phyloP scores from a whole-genome alignment of 2,797 vertebrate genomes.

The Sebastes vulpes region DNA sequence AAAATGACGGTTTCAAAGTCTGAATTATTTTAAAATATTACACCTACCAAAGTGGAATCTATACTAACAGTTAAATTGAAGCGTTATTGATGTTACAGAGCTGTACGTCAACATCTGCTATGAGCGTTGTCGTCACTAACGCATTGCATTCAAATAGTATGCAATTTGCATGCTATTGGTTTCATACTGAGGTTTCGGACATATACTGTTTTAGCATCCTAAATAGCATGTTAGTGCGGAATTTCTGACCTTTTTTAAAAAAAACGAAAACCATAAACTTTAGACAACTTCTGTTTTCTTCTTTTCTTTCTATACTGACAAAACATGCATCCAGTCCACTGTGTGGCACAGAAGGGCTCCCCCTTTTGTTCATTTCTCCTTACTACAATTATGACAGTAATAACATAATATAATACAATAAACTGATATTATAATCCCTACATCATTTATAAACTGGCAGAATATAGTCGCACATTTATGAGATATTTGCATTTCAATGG shows the following conservation, averaged over 20 bases:
- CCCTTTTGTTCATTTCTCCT: slow-evolving; percentile 1
- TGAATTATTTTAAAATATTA: background rate
- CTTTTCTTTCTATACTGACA: background rate
- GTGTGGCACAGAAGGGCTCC: background rate
- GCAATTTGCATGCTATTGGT: too few species aligned
- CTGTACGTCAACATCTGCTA: too few species aligned
- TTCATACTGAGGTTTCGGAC: too few species aligned
- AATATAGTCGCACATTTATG: background rate
- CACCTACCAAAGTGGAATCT: too few species aligned
- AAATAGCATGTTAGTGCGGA: too few species aligned
- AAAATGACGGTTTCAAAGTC: too few species aligned
- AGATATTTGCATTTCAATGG: background rate
- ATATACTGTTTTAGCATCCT: too few species aligned
- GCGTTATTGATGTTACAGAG: too few species aligned
- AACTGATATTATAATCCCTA: background rate
- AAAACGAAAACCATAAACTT: background rate
- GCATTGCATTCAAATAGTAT: too few species aligned
- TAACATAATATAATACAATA: background rate
- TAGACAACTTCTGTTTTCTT: background rate
- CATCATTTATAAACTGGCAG: background rate
- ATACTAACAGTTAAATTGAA: too few species aligned
- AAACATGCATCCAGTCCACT: background rate
- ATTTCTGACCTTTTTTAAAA: too few species aligned
- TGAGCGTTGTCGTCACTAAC: too few species aligned
- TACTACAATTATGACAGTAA: background rate